Conservation (phyloP, 1,140 invertebrate species). For the Stratiolaelaps scimitus region DNA sequence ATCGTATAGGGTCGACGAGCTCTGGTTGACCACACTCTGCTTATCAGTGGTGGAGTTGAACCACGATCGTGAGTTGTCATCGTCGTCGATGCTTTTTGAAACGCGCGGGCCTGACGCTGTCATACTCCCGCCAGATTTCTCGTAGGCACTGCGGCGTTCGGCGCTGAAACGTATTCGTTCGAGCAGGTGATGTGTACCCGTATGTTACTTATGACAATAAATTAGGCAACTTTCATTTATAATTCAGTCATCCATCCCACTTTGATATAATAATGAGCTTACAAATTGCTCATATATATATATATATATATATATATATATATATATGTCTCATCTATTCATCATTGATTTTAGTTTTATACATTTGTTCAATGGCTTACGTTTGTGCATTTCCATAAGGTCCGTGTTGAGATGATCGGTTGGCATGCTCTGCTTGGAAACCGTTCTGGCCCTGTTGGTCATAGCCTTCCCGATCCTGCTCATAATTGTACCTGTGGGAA, state of each 20-base stretch:
- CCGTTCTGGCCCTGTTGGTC: slow-evolving; percentile 39
- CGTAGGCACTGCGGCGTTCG: slow-evolving; percentile 5
- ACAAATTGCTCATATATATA: too few species aligned
- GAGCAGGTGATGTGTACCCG: too few species aligned
- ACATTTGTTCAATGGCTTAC: too few species aligned
- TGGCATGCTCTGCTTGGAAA: slow-evolving; percentile 34
- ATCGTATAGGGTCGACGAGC: slow-evolving; percentile 19
- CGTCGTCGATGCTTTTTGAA: slow-evolving; percentile 20
- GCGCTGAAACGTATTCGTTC: not conserved
- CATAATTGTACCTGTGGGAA: slow-evolving; percentile 36
- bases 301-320: too few species aligned
- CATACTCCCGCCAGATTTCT: not conserved
- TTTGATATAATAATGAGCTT: too few species aligned
- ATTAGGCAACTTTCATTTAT: too few species aligned
- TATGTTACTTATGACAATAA: too few species aligned
- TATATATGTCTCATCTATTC: too few species aligned
- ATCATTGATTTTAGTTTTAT: too few species aligned
- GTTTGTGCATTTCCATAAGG: too few species aligned
- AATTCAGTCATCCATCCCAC: too few species aligned
- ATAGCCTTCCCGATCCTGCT: slow-evolving; percentile 37
- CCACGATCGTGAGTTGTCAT: slow-evolving; percentile 14
- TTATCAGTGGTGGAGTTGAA: slow-evolving; percentile 9
- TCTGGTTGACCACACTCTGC: not conserved
- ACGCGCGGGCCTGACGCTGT: not conserved
- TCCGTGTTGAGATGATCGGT: too few species aligned